Conservation (phyloP, 2,888 invertebrate species). For the Hypercompe scribonia region DNA sequence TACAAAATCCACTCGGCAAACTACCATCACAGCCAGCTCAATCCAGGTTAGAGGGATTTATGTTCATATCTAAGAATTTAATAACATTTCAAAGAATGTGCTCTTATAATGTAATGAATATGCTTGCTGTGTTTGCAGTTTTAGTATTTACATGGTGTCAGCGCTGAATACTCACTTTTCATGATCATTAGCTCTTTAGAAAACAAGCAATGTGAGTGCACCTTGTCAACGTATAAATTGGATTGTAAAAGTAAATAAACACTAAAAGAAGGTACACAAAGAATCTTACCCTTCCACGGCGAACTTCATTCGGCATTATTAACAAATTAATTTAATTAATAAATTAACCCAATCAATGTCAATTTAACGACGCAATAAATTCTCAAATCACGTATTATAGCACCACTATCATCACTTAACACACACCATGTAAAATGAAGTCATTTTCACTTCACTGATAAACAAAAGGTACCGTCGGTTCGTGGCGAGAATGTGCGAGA, state of each 20-base stretch:
- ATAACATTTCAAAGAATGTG: too few species aligned
- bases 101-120: too few species aligned
- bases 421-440: slow-evolving; percentile 37
- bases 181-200: background rate
- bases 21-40: background rate
- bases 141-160: background rate
- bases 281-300: slow-evolving; percentile 67
- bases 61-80: background rate
- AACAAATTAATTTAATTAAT: slow-evolving; percentile 41
- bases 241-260: slow-evolving; percentile 13
- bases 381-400: slow-evolving; percentile 46
- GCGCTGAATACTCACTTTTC: background rate
- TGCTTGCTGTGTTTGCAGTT: too few species aligned
- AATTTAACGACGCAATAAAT: slow-evolving; percentile 46
- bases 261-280: background rate
- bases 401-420: slow-evolving; percentile 44
- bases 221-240: background rate
- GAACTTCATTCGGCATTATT: slow-evolving; percentile 71
- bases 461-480: slow-evolving; percentile 32
- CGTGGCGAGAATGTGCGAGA: slow-evolving; percentile 27
- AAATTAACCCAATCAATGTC: slow-evolving; percentile 47
- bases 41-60: background rate
- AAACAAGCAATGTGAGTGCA: background rate
- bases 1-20: background rate
- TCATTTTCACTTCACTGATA: slow-evolving; percentile 32